These are phyloP conservation scores for Taenaris catops DNA, from an alignment of 2,888 invertebrate genomes.

Conservation along the genomic window DNA sequence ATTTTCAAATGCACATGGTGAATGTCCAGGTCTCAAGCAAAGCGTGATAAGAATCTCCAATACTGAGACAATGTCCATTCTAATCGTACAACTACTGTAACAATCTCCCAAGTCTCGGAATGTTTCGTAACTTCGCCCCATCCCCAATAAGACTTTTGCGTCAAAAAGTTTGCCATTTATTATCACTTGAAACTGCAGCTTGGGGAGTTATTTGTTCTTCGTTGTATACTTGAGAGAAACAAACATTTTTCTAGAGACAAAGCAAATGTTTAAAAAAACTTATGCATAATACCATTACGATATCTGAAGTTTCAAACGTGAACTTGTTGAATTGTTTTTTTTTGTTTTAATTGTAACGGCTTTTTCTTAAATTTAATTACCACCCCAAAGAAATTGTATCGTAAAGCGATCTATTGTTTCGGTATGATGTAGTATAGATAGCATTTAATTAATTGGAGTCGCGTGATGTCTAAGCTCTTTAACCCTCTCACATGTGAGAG, in stretches of 20 bases:
- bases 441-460: too few species aligned
- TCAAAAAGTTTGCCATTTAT: constrained; percentile 10
- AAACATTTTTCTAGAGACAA: constrained; percentile 6
- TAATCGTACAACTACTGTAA: constrained; percentile 5
- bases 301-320: background rate
- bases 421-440: too few species aligned
- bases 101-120: constrained; percentile 5
- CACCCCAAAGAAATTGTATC: too few species aligned
- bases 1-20: too few species aligned
- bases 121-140: constrained; percentile 6
- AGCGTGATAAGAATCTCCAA: constrained; percentile 3
- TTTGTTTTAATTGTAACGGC: too few species aligned
- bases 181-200: constrained; percentile 10
- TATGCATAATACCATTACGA: background rate
- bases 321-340: too few species aligned
- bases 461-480: too few species aligned
- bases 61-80: constrained; percentile 8
- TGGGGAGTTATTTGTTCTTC: constrained; percentile 3
- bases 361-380: too few species aligned
- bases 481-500: too few species aligned
- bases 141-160: constrained; percentile 8
- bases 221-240: background rate
- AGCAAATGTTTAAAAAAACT: constrained; percentile 1
- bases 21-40: too few species aligned
- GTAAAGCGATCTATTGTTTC: too few species aligned